Evolutionary conservation across 1,140 invertebrate genomes (phyloP).

Genomic region (Zaprionus inermis): DNA sequence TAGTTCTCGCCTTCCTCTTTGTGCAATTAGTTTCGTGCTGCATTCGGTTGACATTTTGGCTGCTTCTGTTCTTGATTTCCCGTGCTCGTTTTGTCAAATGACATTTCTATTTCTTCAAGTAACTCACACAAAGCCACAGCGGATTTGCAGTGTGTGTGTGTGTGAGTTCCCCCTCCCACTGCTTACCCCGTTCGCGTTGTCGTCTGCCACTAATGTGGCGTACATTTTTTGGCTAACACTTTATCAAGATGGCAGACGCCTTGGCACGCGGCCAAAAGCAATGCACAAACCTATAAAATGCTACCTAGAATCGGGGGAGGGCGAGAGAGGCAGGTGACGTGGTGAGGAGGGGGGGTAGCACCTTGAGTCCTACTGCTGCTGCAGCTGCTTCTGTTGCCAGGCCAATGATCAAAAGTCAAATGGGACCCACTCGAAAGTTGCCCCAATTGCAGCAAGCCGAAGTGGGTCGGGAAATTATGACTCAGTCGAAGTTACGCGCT

Average conservation of each 20-base stretch:
- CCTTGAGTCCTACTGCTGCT: conserved; percentile 31
- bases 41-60: conserved; percentile 73
- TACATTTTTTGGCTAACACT: conserved; percentile 81
- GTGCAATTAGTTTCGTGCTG: conserved; percentile 73
- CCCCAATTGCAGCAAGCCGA: conserved; percentile 44
- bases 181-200: conserved; percentile 18
- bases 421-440: conserved; percentile 49
- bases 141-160: conserved; percentile 10
- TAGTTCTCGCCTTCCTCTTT: conserved; percentile 45
- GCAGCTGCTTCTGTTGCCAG: conserved; percentile 19
- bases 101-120: conserved; percentile 80
- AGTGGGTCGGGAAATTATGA: conserved; percentile 32
- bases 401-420: conserved; percentile 50
- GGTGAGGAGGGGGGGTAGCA: conserved; percentile 3
- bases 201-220: conserved; percentile 79
- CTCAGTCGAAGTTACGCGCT: conserved; percentile 6
- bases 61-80: conserved; percentile 44
- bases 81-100: conserved; percentile 74
- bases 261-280: conserved; percentile 68
- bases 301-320: conserved; percentile 37
- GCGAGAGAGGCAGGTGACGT: background rate
- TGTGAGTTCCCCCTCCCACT: background rate
- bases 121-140: conserved; percentile 57
- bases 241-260: conserved; percentile 82
- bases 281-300: conserved; percentile 72